Conservation (phyloP, 2,113 vertebrate species). For the Apaloderma vittatum region DNA sequence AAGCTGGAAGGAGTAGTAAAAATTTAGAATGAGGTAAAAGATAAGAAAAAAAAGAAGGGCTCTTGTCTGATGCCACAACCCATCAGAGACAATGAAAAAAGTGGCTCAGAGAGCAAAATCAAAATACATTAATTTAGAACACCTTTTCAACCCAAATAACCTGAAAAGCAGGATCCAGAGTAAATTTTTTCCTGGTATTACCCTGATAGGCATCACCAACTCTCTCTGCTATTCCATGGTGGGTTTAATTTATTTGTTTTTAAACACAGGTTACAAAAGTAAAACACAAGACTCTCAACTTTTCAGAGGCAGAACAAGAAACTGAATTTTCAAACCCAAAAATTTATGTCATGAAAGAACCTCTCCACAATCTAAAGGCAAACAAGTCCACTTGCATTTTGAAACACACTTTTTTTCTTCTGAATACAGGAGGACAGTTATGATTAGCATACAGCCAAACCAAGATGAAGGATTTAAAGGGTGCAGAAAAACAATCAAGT, state of each 20-base stretch:
- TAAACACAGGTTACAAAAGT: neutral
- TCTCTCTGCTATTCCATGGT: neutral
- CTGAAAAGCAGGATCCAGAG: neutral
- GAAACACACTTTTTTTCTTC: neutral
- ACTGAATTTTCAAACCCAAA: neutral
- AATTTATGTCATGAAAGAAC: neutral
- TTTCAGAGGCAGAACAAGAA: neutral
- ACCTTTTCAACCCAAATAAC: conserved; percentile 7
- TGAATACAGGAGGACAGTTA: neutral
- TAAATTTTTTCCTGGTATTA: neutral
- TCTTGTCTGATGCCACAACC: neutral
- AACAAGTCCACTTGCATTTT: neutral
- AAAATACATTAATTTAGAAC: neutral
- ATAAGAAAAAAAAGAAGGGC: neutral
- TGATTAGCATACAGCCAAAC: neutral
- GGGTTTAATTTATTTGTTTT: neutral
- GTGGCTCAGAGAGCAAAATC: neutral
- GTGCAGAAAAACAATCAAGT: neutral
- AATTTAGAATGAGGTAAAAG: neutral
- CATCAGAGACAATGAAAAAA: neutral
- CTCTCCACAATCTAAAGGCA: neutral
- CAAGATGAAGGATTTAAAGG: neutral
- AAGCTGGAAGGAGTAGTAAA: neutral
- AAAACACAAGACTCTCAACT: neutral
- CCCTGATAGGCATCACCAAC: neutral